Evolutionary conservation across 2,797 vertebrate species (phyloP), one percentile per base, ranked within the genome.

Genomic region (Acipenser ruthenus): DNA sequence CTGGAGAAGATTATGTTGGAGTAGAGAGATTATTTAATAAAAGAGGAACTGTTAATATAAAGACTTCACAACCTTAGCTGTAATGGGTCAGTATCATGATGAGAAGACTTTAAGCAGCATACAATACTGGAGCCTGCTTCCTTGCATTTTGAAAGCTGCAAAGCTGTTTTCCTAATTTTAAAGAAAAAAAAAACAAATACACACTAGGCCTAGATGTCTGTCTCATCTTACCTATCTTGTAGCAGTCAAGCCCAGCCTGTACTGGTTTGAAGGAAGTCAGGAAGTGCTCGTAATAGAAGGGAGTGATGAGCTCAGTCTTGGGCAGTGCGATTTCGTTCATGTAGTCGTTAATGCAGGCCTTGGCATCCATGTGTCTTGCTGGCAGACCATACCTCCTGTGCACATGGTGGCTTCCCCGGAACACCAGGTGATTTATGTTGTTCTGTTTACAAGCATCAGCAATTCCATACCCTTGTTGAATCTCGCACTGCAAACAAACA

Each of bases 341-440:
- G 47, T 69, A 69, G 10, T 69, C 65, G 1, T 64, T 49, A 5
- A 69, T 64, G 62, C 68, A 67, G 47, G 71, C 71, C 49, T 69
- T 72, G 65, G 68, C 68, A 58, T 67, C 65, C 68, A 69, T 50
- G 10, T 64, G 65, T 13, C 65, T 52, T 9, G 65, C 62, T 10
- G 65, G 67, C 47, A 72, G 68, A n/a, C 67, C 62, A 13, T 60
- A 72, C 18, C 62, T 68, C 60, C 70, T 63, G 67, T 72, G 67
- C 49, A 72, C 67, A 11, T 69, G 70, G 10, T 66, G 70, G 49
- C 55, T 61, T 11, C 64, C 70, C 48, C 18, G 18, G 12, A 66
- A 60, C 12, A 72, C 71, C 6, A 62, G 10, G 4, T 72, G 68
- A 5, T 49, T 50, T 15, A 65, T 52, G 3, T 58, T 49, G 51